These are phyloP conservation scores for Oncorhynchus gorbuscha DNA, from an alignment of 2,113 vertebrate species.

Conservation along the genomic window DNA sequence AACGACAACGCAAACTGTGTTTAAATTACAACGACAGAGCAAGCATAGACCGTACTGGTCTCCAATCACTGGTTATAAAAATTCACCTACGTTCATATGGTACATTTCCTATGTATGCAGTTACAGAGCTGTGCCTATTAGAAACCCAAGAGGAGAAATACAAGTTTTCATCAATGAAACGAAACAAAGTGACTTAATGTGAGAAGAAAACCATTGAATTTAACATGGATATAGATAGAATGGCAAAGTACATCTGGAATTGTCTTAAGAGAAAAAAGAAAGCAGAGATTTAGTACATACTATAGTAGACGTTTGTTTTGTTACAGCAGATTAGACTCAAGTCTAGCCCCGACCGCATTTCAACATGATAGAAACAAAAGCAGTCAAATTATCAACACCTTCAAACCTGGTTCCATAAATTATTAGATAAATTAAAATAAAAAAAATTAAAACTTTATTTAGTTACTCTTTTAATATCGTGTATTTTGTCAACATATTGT, in stretches of 20 bases:
- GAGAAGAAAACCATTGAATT: slow-evolving; percentile 57
- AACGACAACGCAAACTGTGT: slow-evolving; percentile 42
- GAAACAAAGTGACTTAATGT: slow-evolving; percentile 27
- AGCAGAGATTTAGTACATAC: slow-evolving; percentile 65
- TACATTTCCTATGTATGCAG: slow-evolving; percentile 69
- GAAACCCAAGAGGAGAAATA: slow-evolving; percentile 53
- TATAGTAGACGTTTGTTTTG: slow-evolving; percentile 54
- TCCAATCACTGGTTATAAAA: slow-evolving; percentile 55
- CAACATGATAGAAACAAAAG: slow-evolving; percentile 68
- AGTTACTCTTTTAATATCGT: slow-evolving; percentile 41
- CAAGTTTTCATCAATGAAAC: slow-evolving; percentile 28
- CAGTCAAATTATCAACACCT: slow-evolving; percentile 74
- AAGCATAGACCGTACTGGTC: slow-evolving; percentile 60
- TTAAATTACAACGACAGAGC: slow-evolving; percentile 54
- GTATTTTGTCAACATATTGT: slow-evolving; percentile 55
- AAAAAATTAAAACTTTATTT: slow-evolving; percentile 50
- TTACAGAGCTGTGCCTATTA: slow-evolving; percentile 62
- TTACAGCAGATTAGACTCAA: slow-evolving; percentile 80
- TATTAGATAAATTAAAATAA: slow-evolving; percentile 82
- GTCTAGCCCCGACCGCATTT: slow-evolving; percentile 59
- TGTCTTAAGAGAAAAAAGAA: slow-evolving; percentile 61
- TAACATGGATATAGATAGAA: slow-evolving; percentile 58
- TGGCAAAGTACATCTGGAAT: slow-evolving; percentile 57
- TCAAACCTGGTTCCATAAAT: slow-evolving; percentile 83
- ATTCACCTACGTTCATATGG: slow-evolving; percentile 64